Conservation (phyloP, 2,888 invertebrate species). For the Pheosia gnoma region DNA sequence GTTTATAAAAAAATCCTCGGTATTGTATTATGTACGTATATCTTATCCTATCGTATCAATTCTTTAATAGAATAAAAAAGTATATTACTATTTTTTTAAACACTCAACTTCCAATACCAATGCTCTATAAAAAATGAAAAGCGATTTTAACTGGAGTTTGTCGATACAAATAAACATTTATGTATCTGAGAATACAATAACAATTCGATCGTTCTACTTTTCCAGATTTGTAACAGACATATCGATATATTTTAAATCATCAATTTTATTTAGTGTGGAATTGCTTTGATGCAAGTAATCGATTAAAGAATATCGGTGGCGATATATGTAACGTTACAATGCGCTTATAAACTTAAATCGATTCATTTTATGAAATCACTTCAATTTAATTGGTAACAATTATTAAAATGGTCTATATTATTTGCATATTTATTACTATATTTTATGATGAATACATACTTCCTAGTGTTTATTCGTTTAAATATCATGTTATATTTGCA, state of each 20-base stretch:
- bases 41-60: slow-evolving; percentile 21
- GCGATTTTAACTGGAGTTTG: slow-evolving; percentile 36
- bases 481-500: neutral
- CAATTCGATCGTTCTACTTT: slow-evolving; percentile 43
- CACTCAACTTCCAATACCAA: slow-evolving; percentile 15
- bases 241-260: slow-evolving; percentile 20
- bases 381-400: slow-evolving; percentile 31
- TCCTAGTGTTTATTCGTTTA: slow-evolving; percentile 22
- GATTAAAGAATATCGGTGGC: slow-evolving; percentile 24
- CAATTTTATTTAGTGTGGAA: slow-evolving; percentile 22
- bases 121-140: slow-evolving; percentile 40
- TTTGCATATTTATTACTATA: slow-evolving; percentile 24
- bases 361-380: slow-evolving; percentile 6
- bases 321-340: slow-evolving; percentile 1
- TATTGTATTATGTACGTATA: slow-evolving; percentile 13
- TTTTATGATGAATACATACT: slow-evolving; percentile 17
- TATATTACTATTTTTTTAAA: too few species aligned
- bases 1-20: too few species aligned
- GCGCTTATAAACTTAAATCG: neutral
- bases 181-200: slow-evolving; percentile 28
- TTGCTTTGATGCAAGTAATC: slow-evolving; percentile 14
- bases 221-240: slow-evolving; percentile 39
- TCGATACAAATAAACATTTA: slow-evolving; percentile 26
- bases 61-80: slow-evolving; percentile 36
- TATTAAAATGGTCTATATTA: slow-evolving; percentile 29